Percentiles rank a stretch among this genome's conserved stretches.
Conservation (phyloP, 92 coral and sea anemone genomes). For the Metridium senile region DNA sequence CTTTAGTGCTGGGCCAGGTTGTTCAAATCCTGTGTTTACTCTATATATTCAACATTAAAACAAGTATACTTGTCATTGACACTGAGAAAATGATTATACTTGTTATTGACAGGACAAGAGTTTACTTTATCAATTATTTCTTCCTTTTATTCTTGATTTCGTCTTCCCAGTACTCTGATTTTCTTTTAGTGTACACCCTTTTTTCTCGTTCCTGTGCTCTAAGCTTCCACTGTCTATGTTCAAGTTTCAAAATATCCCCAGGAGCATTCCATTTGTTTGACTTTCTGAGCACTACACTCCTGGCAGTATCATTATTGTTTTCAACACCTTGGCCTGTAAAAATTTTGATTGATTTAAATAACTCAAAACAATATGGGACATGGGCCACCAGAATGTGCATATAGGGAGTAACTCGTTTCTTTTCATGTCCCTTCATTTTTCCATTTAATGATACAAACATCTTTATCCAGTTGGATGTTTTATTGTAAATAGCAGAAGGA, state of each 20-base stretch:
- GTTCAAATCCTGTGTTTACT: no score
- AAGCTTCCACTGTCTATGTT: constrained; percentile 59
- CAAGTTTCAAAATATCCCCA: constrained; percentile 50
- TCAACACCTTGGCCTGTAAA: constrained; percentile 73
- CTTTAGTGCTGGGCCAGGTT: no score
- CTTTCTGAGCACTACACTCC: constrained; percentile 42
- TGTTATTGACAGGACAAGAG: background rate
- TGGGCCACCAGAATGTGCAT: constrained; percentile 56
- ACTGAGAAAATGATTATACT: no score
- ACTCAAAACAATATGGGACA: constrained; percentile 55
- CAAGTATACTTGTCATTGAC: background rate
- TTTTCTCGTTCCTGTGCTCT: constrained; percentile 28
- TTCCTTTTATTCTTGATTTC: constrained; percentile 46
- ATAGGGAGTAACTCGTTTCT: constrained; percentile 51
- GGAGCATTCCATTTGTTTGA: constrained; percentile 68
- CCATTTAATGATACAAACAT: constrained; percentile 38
- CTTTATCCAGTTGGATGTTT: constrained; percentile 32
- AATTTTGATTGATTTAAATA: constrained; percentile 38
- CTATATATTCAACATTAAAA: no score
- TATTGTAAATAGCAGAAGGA: constrained; percentile 1
- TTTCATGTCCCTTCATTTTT: constrained; percentile 50
- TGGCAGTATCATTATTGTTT: constrained; percentile 50
- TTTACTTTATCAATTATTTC: background rate
- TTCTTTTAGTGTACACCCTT: constrained; percentile 36
- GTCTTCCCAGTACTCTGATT: constrained; percentile 53